These are phyloP conservation scores for Himalopsyche phryganea DNA, from an alignment of 1,140 invertebrate species.

Conservation along the genomic window DNA sequence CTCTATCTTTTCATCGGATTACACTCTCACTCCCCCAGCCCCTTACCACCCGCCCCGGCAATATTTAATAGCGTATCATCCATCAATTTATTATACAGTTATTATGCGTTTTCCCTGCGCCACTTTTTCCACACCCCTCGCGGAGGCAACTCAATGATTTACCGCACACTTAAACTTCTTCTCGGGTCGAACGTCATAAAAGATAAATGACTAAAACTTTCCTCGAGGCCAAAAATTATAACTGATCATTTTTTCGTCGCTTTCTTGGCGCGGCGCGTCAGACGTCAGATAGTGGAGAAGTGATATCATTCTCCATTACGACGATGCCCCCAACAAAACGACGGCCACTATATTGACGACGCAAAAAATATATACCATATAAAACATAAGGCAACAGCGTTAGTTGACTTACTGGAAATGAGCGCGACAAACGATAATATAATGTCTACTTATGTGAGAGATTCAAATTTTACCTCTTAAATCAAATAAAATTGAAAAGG, in stretches of 20 bases:
- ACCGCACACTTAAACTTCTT: slow-evolving; percentile 30
- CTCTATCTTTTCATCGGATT: too few relatives aligned
- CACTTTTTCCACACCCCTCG: slow-evolving; percentile 12
- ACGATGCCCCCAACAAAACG: too few relatives aligned
- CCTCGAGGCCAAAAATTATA: slow-evolving; percentile 14
- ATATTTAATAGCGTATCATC: slow-evolving; percentile 16
- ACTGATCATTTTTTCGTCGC: slow-evolving; percentile 7
- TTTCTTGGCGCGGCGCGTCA: not conserved
- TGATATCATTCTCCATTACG: slow-evolving; percentile 2
- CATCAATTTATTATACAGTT: slow-evolving; percentile 16
- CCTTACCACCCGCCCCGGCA: not conserved
- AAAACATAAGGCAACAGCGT: too few relatives aligned
- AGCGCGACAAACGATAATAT: too few relatives aligned
- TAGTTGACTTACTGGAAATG: too few relatives aligned
- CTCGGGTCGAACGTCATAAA: slow-evolving; percentile 30
- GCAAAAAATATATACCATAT: too few relatives aligned
- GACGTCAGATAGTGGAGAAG: not conserved
- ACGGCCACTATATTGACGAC: too few relatives aligned
- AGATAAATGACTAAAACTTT: slow-evolving; percentile 28
- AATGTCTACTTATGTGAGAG: too few relatives aligned
- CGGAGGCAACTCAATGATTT: slow-evolving; percentile 23
- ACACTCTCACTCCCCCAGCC: too few relatives aligned
- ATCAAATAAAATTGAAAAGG: too few relatives aligned
- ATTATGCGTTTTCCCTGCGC: slow-evolving; percentile 27
- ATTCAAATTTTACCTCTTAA: too few relatives aligned